Evolutionary conservation across 2,113 vertebrate genomes (phyloP).

Genomic region (Pavo muticus): DNA sequence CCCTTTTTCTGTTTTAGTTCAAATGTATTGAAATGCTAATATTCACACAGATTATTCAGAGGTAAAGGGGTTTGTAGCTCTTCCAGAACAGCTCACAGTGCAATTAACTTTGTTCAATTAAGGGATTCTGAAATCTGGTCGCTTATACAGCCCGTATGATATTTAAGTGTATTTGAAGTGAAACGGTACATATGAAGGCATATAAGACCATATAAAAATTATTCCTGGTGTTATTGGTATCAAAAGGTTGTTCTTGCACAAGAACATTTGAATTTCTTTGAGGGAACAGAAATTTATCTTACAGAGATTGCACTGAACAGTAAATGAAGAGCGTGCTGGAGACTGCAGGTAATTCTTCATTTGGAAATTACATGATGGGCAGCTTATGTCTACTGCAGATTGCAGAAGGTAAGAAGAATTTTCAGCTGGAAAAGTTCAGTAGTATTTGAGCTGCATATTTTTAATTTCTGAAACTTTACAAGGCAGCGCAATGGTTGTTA

Average conservation of each 20-base stretch:
- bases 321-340: neutral
- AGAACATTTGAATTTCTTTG: neutral
- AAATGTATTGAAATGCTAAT: neutral
- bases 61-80: neutral
- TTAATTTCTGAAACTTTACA: slow-evolving; percentile 57
- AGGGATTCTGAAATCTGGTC: neutral
- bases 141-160: neutral
- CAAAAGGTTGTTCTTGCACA: neutral
- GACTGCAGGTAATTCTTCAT: neutral
- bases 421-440: slow-evolving; percentile 61
- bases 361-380: neutral
- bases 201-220: neutral
- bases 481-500: slow-evolving; percentile 40
- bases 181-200: neutral
- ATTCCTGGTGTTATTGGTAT: neutral
- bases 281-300: neutral
- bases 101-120: neutral
- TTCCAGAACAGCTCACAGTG: neutral
- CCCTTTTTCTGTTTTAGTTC: neutral
- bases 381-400: neutral
- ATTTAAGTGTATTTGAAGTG: neutral
- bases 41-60: neutral
- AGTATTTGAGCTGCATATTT: slow-evolving; percentile 45
- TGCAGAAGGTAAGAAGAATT: slow-evolving; percentile 11
- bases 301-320: neutral